These are phyloP conservation scores for Phrixothrix hirtus DNA, from an alignment of 2,888 invertebrate genomes.

Conservation along the genomic window DNA sequence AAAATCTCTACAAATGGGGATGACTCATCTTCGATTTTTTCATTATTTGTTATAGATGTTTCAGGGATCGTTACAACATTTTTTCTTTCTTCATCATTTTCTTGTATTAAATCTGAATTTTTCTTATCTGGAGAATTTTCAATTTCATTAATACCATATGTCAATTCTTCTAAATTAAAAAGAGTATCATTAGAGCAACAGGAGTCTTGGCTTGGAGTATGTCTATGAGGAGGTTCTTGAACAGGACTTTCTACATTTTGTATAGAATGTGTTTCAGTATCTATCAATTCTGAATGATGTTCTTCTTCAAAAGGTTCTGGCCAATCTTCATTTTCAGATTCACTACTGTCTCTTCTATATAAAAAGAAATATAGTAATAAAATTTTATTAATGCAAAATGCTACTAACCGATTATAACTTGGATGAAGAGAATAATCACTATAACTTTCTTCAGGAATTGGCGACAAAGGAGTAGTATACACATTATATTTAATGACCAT, in stretches of 20 bases:
- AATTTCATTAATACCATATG: slow-evolving; percentile 38
- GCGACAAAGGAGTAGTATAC: slow-evolving; percentile 63
- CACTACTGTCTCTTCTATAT: slow-evolving; percentile 36
- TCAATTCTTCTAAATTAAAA: slow-evolving; percentile 64
- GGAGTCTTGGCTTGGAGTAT: slow-evolving; percentile 65
- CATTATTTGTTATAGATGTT: no score
- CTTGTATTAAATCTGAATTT: slow-evolving; percentile 1
- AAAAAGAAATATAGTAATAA: slow-evolving; percentile 4
- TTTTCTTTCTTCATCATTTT: no score
- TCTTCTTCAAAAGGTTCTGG: slow-evolving; percentile 43
- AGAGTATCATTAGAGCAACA: slow-evolving; percentile 69
- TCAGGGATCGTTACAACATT: no score
- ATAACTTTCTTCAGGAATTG: slow-evolving; percentile 63
- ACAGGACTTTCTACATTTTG: slow-evolving; percentile 57
- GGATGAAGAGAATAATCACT: slow-evolving; percentile 19
- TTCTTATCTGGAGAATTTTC: slow-evolving; percentile 32
- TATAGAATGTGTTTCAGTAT: slow-evolving; percentile 56
- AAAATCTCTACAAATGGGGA: no score
- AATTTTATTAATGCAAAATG: neutral
- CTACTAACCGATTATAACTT: slow-evolving; percentile 14
- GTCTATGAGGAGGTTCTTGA: slow-evolving; percentile 43
- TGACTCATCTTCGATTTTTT: no score
- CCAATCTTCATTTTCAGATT: slow-evolving; percentile 49
- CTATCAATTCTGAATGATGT: slow-evolving; percentile 43
- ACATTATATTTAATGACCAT: slow-evolving; percentile 59